Conservation (phyloP, 1,140 invertebrate genomes). For the Brachionus asplanchnoidis region DNA sequence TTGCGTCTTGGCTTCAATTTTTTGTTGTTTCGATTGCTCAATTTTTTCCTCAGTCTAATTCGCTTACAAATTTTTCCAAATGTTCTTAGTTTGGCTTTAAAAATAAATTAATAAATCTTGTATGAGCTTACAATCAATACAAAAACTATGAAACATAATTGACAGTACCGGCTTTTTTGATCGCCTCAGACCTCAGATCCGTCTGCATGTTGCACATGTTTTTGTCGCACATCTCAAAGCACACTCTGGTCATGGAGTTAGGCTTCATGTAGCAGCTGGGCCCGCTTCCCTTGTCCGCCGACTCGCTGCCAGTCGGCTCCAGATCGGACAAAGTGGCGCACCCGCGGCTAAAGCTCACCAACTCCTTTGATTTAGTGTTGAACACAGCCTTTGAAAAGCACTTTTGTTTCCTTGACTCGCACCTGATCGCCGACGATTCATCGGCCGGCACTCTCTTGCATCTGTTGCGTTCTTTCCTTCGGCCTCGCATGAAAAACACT, state of each 20-base stretch:
- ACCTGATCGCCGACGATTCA: neutral
- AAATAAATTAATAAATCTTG: slow-evolving; percentile 30
- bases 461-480: neutral
- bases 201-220: slow-evolving; percentile 30
- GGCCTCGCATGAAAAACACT: slow-evolving; percentile 37
- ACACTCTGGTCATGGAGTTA: neutral
- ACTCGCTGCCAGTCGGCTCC: neutral
- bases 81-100: neutral
- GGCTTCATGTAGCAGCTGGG: neutral
- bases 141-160: slow-evolving; percentile 32
- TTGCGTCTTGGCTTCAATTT: neutral
- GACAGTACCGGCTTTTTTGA: slow-evolving; percentile 32
- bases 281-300: neutral
- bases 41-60: neutral
- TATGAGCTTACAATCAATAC: slow-evolving; percentile 35
- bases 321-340: slow-evolving; percentile 9
- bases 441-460: slow-evolving; percentile 5
- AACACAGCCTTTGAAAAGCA: slow-evolving; percentile 34
- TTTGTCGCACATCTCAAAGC: slow-evolving; percentile 4
- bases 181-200: slow-evolving; percentile 13
- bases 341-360: slow-evolving; percentile 11
- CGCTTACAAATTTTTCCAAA: neutral
- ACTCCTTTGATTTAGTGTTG: slow-evolving; percentile 8
- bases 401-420: slow-evolving; percentile 16
- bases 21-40: neutral